phyloP scores from a whole-genome alignment of 1,140 invertebrate genomes.

The Neotoxoptera formosana region DNA sequence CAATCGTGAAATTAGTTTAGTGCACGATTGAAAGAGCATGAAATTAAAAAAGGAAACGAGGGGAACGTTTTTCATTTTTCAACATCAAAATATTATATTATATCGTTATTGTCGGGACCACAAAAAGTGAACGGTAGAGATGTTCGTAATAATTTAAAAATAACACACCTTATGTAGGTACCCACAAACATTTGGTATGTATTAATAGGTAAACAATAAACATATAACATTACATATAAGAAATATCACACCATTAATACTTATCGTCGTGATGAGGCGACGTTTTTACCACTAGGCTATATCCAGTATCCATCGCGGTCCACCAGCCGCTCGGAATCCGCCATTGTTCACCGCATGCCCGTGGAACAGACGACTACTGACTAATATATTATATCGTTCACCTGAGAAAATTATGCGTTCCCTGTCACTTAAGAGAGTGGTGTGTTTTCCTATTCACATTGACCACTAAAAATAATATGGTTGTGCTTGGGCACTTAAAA shows the following conservation, averaged over 20 bases:
- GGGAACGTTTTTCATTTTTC: background rate
- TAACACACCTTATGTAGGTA: background rate
- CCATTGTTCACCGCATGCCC: accelerated
- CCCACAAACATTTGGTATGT: background rate
- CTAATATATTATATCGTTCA: background rate
- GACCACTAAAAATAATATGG: background rate
- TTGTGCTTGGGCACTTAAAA: background rate
- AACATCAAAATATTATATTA: background rate
- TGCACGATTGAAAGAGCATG: background rate
- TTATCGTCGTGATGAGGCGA: background rate
- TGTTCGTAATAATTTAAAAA: background rate
- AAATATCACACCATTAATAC: background rate
- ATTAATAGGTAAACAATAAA: background rate
- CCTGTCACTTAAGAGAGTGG: background rate
- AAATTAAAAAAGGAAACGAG: background rate
- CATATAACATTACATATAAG: background rate
- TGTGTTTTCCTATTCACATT: background rate
- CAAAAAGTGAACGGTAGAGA: background rate
- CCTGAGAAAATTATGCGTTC: background rate
- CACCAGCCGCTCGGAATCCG: no score
- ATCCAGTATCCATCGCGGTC: background rate
- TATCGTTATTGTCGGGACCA: no score
- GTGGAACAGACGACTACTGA: background rate
- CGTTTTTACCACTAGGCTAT: background rate
- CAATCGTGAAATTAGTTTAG: background rate